These are phyloP conservation scores for Leptinotarsa texana DNA, from an alignment of 1,140 invertebrate genomes.

Conservation along the genomic window DNA sequence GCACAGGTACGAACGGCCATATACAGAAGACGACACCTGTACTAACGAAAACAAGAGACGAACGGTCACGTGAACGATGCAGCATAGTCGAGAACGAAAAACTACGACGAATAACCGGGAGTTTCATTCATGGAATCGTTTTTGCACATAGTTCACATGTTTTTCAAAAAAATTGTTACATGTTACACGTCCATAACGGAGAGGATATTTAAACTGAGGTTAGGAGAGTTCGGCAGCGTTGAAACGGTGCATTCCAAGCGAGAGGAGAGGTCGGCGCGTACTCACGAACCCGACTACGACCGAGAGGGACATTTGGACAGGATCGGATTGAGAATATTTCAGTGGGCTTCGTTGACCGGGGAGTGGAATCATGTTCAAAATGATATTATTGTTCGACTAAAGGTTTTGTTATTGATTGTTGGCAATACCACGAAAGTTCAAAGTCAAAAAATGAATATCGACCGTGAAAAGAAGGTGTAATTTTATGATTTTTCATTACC, in stretches of 20 bases:
- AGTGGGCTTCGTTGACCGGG: too few species aligned
- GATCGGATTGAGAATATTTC: neutral
- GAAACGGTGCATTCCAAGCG: conserved; percentile 22
- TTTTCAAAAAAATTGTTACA: neutral
- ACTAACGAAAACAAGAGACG: conserved; percentile 8
- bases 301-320: neutral
- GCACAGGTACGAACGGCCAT: conserved; percentile 1
- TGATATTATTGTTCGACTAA: too few species aligned
- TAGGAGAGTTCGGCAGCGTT: neutral
- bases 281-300: conserved; percentile 12
- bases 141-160: conserved; percentile 14
- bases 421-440: too few species aligned
- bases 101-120: neutral
- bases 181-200: neutral
- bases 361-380: too few species aligned
- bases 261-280: conserved; percentile 16
- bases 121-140: conserved; percentile 14
- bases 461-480: too few species aligned
- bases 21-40: conserved; percentile 16
- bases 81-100: conserved; percentile 21
- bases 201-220: conserved; percentile 16
- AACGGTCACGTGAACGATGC: conserved; percentile 16
- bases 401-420: too few species aligned
- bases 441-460: too few species aligned
- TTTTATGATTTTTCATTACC: too few species aligned